These are phyloP conservation scores for Ametastegia equiseti DNA, from an alignment of 2,888 invertebrate genomes.

Conservation along the genomic window DNA sequence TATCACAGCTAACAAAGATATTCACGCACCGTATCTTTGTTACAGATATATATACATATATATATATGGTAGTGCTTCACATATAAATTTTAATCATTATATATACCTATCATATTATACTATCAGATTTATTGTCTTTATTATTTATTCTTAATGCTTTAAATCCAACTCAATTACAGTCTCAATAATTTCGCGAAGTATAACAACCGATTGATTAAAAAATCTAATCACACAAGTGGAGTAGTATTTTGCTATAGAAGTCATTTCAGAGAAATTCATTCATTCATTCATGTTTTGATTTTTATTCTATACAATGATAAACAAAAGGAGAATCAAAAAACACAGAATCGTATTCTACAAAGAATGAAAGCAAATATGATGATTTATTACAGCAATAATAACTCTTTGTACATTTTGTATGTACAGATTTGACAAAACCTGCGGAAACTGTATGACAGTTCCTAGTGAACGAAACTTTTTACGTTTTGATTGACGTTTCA, in stretches of 20 bases:
- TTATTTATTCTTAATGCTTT: background rate
- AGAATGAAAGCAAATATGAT: too few relatives aligned
- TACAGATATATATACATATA: slow-evolving; percentile 17
- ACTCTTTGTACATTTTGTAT: background rate
- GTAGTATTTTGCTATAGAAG: background rate
- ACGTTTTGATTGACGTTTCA: background rate
- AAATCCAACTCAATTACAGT: background rate
- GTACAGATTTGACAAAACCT: too few relatives aligned
- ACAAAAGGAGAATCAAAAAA: background rate
- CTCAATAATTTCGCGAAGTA: background rate
- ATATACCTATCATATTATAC: background rate
- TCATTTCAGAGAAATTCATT: background rate
- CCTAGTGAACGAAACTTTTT: background rate
- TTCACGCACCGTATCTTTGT: background rate
- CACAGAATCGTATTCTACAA: too few relatives aligned
- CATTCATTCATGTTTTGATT: background rate
- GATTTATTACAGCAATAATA: background rate
- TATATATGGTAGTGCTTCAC: background rate
- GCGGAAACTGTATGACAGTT: background rate
- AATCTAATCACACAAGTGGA: background rate
- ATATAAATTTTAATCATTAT: background rate
- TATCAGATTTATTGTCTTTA: background rate
- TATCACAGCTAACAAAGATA: background rate
- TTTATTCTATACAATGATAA: background rate
- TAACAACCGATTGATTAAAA: slow-evolving; percentile 11